Conservation (phyloP, 2,797 vertebrate species). For the Myotis findleyi region DNA sequence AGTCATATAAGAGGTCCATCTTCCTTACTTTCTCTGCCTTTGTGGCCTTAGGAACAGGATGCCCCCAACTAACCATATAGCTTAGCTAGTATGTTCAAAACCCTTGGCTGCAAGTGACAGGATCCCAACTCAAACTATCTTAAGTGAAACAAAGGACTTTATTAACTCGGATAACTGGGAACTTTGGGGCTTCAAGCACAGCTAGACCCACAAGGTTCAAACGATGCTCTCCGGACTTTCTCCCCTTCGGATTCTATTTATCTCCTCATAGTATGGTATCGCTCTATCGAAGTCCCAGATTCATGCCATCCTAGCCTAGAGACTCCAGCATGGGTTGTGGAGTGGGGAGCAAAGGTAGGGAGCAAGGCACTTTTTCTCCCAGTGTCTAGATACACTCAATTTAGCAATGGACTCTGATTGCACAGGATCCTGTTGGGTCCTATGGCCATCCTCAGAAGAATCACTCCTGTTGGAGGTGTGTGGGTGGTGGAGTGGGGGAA, state of each 20-base stretch:
- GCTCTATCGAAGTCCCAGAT: neutral
- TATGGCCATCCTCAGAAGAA: neutral
- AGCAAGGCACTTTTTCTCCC: neutral
- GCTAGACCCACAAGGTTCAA: neutral
- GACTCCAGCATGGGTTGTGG: neutral
- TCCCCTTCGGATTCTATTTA: neutral
- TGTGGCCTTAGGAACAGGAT: neutral
- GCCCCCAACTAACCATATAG: neutral
- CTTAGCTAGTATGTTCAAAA: neutral
- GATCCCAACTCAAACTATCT: neutral
- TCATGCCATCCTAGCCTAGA: neutral
- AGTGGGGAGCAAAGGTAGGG: neutral
- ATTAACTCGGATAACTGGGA: neutral
- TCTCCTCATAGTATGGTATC: neutral
- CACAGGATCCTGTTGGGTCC: neutral
- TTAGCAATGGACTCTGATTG: neutral
- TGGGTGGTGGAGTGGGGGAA: neutral
- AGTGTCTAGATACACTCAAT: neutral
- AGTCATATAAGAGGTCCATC: neutral
- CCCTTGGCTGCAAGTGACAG: neutral
- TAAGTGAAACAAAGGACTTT: neutral
- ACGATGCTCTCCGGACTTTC: neutral
- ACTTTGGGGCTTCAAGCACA: neutral
- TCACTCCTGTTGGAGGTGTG: neutral
- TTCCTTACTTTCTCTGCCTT: neutral